phyloP scores from a whole-genome alignment of 2,888 invertebrate genomes.

The Epinotia brunnichana region DNA sequence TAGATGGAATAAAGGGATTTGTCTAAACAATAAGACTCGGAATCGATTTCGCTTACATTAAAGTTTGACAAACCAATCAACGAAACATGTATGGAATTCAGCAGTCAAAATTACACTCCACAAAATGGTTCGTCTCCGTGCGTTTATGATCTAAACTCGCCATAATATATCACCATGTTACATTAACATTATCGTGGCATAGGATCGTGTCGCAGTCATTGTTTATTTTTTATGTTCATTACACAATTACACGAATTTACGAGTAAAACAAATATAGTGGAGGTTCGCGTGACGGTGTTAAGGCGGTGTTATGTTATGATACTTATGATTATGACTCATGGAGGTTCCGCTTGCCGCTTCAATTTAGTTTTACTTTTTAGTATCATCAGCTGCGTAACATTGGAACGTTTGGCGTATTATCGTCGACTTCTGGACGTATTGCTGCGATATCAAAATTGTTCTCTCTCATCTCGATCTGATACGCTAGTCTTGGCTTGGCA shows the following conservation, averaged over 20 bases:
- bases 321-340: constrained; percentile 51
- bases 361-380: constrained; percentile 42
- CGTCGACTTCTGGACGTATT: too few species aligned
- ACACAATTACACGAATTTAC: constrained; percentile 60
- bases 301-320: constrained; percentile 13
- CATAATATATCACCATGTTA: constrained; percentile 22
- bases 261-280: constrained; percentile 52
- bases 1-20: too few species aligned
- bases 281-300: constrained; percentile 52
- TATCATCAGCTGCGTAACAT: background rate
- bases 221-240: constrained; percentile 59
- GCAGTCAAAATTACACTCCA: too few species aligned
- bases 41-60: too few species aligned
- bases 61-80: too few species aligned
- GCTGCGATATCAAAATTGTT: too few species aligned
- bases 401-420: background rate
- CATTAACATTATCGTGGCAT: constrained; percentile 41
- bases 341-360: constrained; percentile 49
- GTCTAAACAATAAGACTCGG: too few species aligned
- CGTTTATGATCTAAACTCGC: background rate
- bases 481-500: too few species aligned
- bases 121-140: too few species aligned
- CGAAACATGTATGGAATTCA: too few species aligned
- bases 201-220: constrained; percentile 50
- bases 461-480: too few species aligned